Evolutionary conservation across 1,140 invertebrate species (phyloP), one percentile per base, ranked within the genome.

Genomic region (Drosophila bipectinata): DNA sequence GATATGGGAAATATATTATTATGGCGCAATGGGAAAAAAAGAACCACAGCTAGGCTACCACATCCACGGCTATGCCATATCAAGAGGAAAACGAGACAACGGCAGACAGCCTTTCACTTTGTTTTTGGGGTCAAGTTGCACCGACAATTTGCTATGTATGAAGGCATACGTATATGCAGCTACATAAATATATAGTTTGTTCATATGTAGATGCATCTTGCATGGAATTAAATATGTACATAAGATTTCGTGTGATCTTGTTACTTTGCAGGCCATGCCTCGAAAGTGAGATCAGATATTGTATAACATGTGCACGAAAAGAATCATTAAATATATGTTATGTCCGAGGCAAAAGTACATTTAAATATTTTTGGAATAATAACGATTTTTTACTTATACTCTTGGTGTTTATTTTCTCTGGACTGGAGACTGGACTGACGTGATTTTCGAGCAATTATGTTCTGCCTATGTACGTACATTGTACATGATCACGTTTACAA

Each of bases 101-200:
- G 32, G 51, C 55, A 55, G 71, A 79, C 57, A 44, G 68, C 76
- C 78, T 81, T 81, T 81, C 78, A 73, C 78, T 81, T 81, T 81
- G 78, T 41, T 58, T 78, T 54, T 45, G 66, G 67, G 67, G 59
- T 66, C 64, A 72, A 39, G 60, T 68, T 66, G 64, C 51, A 71
- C 49, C 67, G 41, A 69, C 45, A 52, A 32, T 44, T 57, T 48
- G 32, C 39, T 28, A 58, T 54, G 47, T 72, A 47, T 10, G 15
- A n/a, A 37, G 34, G 10, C 10, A 37, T n/a, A 37, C 10, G n/a
- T n/a, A 37, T 37, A n/a, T 26, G 18, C 39, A 56, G 18, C 39
- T 48, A 49, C 56, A 79, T 55, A 21, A 32, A 52, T 28, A 53
- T 34, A 24, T 48, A 21, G n/a, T 18, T 57, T 30, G 12, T 18